phyloP scores from a whole-genome alignment of 1,140 invertebrate species.

The honey bee (Apis mellifera) region Amel_HAv3.1 CM009932.2:11057001-11057500 shows the following conservation, averaged over 20 bases:
- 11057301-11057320: constrained; percentile 60
- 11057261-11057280: constrained; percentile 65
- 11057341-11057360: constrained; percentile 23
- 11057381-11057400: constrained; percentile 24
- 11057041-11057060: not conserved
- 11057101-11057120: too few relatives aligned
- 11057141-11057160: not conserved
- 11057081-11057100: not conserved
- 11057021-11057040: not conserved
- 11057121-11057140: not conserved
- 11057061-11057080: not conserved
- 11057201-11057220: constrained; percentile 29
- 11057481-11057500: constrained; percentile 40
- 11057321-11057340: constrained; percentile 36
- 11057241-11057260: constrained; percentile 42
- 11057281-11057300: constrained; percentile 63
- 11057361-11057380: constrained; percentile 12
- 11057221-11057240: constrained; percentile 56
- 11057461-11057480: constrained; percentile 7
- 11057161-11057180: not conserved
- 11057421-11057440: constrained; percentile 38
- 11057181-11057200: constrained; percentile 24
- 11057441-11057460: constrained; percentile 14
- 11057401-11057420: constrained; percentile 53
- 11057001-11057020: not conserved